Evolutionary conservation across 2,797 vertebrate species (phyloP).

Genomic region (Megaceryle alcyon): DNA sequence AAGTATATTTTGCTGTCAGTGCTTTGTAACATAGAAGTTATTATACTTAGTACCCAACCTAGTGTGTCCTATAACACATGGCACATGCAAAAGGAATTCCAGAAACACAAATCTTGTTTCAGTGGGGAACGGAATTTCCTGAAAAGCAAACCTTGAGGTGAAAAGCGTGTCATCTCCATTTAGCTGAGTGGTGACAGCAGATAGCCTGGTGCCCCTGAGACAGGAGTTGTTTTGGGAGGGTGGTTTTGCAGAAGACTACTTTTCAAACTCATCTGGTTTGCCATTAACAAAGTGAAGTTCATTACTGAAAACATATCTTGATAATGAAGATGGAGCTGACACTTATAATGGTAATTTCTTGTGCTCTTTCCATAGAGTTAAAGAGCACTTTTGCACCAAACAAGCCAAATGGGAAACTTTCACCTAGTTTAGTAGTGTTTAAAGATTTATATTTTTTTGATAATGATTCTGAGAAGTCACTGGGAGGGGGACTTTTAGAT

Average conservation of each 20-base stretch:
- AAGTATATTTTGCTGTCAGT: background rate
- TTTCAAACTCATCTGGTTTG: background rate
- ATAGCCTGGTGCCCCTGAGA: background rate
- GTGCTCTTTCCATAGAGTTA: accelerated
- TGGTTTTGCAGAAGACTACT: accelerated
- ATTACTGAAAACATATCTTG: accelerated
- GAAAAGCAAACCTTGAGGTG: background rate
- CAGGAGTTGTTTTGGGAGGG: background rate
- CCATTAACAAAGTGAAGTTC: background rate
- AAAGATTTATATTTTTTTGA: background rate
- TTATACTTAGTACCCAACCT: background rate
- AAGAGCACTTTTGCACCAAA: background rate
- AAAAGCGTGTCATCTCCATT: background rate
- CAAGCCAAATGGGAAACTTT: background rate
- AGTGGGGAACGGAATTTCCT: background rate
- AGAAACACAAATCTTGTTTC: background rate
- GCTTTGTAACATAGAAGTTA: background rate
- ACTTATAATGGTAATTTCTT: background rate
- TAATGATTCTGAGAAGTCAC: background rate
- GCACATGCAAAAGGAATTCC: background rate
- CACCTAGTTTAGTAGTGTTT: background rate
- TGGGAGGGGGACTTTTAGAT: background rate
- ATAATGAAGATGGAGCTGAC: background rate
- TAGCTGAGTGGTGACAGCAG: accelerated
- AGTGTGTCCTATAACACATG: background rate